Evolutionary conservation across 2,797 vertebrate genomes (phyloP), one percentile per base, ranked within the genome.

Genomic region (Semotilus atromaculatus): DNA sequence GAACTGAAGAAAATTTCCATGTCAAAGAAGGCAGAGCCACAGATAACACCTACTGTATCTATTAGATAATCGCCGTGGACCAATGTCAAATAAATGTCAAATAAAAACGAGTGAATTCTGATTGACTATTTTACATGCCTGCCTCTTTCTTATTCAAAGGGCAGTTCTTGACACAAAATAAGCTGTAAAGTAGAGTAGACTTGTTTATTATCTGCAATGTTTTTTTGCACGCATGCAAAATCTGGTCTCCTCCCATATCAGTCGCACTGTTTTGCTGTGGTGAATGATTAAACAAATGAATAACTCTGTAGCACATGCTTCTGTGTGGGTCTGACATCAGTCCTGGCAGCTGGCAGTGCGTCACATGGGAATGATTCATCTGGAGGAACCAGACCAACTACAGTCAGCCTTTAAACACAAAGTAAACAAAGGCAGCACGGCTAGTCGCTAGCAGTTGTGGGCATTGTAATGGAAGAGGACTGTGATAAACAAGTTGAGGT

Each of bases 331-430:
- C 78, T 80, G 62, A 40, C 38, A 38, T 66, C 38, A 71, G 58
- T 43, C 23, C 80, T 83, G 38, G 72, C 68, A 75, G 58, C 72
- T 38, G 78, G 70, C 36, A 66, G 31, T 71, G 62, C 2, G 64
- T 89, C 86, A 89, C 80, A 76, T 81, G 86, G 64, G 66, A 68
- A 84, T 85, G 84, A 84, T 66, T 85, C 77, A 88, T 72, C 55
- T 43, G 58, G 64, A 48, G 74, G 66, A 85, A 80, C 70, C 77
- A 77, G 83, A 78, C 58, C 45, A 64, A 43, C 83, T 66, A 48
- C n/a, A 51, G 53, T 70, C 66, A 53, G 11, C 72, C 66, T 71
- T 60, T 38, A 67, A 83, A 82, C 23, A 6, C 73, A 51, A 53
- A 67, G 66, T 72, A 80, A 81, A 78, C 73, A 77, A 48, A 77